A percentile compares a stretch with the other conserved stretches of the same genome.
These are phyloP conservation scores for Xerus rutilus DNA, from an alignment of 2,797 vertebrate species.

Conservation along the genomic window DNA sequence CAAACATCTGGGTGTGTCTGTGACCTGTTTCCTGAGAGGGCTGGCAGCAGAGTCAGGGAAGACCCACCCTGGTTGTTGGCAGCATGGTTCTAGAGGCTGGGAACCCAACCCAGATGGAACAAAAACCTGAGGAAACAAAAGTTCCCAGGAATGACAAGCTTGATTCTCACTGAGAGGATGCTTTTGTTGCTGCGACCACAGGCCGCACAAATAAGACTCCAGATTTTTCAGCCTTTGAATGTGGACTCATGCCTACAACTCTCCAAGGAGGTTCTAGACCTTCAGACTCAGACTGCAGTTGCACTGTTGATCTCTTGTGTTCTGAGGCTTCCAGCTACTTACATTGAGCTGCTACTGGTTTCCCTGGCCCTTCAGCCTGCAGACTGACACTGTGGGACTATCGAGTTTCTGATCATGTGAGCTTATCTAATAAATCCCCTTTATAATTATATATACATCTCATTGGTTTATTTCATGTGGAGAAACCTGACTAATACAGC, in stretches of 20 bases:
- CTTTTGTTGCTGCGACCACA: too few species aligned
- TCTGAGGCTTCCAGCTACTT: neutral
- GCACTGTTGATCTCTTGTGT: neutral
- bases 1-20: neutral
- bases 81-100: too few species aligned
- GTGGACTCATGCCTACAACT: neutral
- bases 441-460: too few species aligned
- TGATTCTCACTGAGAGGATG: neutral
- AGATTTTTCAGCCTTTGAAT: neutral
- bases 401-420: too few species aligned
- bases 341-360: neutral
- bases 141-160: rapidly evolving
- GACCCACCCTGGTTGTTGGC: neutral
- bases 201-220: too few species aligned
- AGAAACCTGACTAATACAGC: too few species aligned
- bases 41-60: neutral
- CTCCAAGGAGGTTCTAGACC: neutral
- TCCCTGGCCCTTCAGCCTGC: neutral
- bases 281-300: neutral
- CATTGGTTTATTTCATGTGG: too few species aligned
- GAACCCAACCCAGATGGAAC: rapidly evolving
- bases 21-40: neutral
- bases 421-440: too few species aligned
- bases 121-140: too few species aligned
- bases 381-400: too few species aligned